A percentile compares a stretch with the other conserved stretches of the same genome.
These are phyloP conservation scores for Hypanus sabinus DNA, from an alignment of 2,113 vertebrate genomes.

Conservation along the genomic window DNA sequence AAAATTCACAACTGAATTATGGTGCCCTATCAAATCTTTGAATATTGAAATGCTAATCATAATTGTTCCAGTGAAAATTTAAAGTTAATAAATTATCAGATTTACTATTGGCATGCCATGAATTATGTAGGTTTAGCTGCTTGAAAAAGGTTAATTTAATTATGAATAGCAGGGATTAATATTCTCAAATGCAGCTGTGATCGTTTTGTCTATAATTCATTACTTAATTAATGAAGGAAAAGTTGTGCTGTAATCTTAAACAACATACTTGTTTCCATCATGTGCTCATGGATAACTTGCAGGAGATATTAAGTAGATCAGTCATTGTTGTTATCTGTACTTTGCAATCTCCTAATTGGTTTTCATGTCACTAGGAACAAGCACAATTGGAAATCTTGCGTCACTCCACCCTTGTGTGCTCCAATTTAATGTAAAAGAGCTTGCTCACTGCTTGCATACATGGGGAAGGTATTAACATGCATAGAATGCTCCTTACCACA, in stretches of 20 bases:
- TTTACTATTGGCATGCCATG: not conserved
- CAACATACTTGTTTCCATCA: not conserved
- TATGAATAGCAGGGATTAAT: conserved; percentile 24
- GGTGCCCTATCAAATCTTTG: no score
- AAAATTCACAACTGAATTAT: not conserved
- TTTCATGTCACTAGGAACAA: not conserved
- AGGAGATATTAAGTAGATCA: not conserved
- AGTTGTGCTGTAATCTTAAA: not conserved
- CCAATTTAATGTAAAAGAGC: conserved; percentile 6
- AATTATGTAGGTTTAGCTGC: not conserved
- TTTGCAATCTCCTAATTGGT: not conserved
- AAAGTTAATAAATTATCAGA: not conserved
- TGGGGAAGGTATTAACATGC: not conserved
- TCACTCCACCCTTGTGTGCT: not conserved
- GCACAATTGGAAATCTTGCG: not conserved
- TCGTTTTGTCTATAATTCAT: not conserved
- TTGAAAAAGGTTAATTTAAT: conserved; percentile 35
- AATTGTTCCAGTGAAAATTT: not conserved
- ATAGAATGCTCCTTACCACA: not conserved
- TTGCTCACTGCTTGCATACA: not conserved
- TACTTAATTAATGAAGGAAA: conserved; percentile 22
- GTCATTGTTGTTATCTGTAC: not conserved
- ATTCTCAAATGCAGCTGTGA: conserved; percentile 15
- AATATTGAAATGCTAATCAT: not conserved
- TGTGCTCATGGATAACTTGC: not conserved